Percentiles rank a stretch among this genome's conserved stretches.
These are phyloP conservation scores for Autographa pulchrina DNA, from an alignment of 2,888 invertebrate species.

Conservation along the genomic window DNA sequence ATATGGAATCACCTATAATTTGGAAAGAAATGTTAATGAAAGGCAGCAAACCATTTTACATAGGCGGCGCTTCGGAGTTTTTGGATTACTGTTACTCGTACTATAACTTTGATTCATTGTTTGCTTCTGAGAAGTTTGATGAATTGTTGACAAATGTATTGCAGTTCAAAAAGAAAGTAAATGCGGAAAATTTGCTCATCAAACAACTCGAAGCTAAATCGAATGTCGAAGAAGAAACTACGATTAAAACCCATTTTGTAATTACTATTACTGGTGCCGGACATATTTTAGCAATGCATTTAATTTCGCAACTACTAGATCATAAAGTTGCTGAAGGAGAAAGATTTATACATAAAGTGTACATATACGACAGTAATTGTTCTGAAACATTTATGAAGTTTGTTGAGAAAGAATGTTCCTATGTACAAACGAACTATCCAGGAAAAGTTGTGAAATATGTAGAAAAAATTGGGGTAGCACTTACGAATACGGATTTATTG, in stretches of 20 bases:
- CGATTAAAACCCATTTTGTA: conserved; percentile 60
- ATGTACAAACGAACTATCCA: conserved; percentile 68
- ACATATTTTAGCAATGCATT: conserved; percentile 72
- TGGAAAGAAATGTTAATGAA: conserved; percentile 90
- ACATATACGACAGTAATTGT: conserved; percentile 73
- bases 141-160: conserved; percentile 69
- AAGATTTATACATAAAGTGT: conserved; percentile 75
- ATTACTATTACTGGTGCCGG: conserved; percentile 80
- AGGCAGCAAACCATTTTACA: conserved; percentile 88
- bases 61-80: conserved; percentile 90
- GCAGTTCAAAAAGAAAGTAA: conserved; percentile 72
- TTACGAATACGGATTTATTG: conserved; percentile 85
- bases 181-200: conserved; percentile 43
- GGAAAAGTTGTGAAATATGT: conserved; percentile 78
- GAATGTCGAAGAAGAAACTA: conserved; percentile 20
- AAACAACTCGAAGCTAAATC: conserved; percentile 22
- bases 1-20: conserved; percentile 87
- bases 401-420: conserved; percentile 78
- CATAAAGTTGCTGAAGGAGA: conserved; percentile 61
- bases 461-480: conserved; percentile 81
- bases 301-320: conserved; percentile 77
- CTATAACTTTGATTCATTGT: conserved; percentile 83
- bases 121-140: conserved; percentile 72
- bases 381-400: conserved; percentile 70
- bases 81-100: conserved; percentile 90